Base-by-base conservation (phyloP, 30 jellyfish, hydroid and myxozoan genomes). In the Aurelia aurita complex sp. Pacific region DNA sequence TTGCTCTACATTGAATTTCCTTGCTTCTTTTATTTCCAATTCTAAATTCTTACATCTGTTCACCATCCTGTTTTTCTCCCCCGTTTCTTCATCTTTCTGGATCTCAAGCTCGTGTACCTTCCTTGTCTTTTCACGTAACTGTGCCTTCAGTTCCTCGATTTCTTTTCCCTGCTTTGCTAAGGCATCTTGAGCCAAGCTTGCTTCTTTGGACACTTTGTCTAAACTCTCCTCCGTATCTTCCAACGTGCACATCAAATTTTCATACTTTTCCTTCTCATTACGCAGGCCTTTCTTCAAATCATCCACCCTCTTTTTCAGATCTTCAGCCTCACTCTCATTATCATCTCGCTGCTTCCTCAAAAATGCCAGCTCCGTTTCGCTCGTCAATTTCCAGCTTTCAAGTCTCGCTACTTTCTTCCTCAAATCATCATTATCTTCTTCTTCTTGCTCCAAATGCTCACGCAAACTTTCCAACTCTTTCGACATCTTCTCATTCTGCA, bases 361-460 rank as follows among this genome's bases (percentile, higher is more conserved):
- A 4, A 64, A 15, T 57, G 55, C 88, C 19, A 89, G 52, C 81
- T 95, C 99, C 5, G 60, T 53, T 65, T 79, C 98, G 15, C 70
- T 73, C 66, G 85, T 50, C 55, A 73, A 87, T 32, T 83, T 89
- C 78, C 82, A 80, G 34, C 89, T 64, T 61, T 94, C 96, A 55
- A 81, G 63, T 64, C 96, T 51, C 8, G 91, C 72, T 15, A 76
- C 53, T 35, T 68, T 71, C 66, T 83, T 75, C 35, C 97, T 76
- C 62, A 92, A 74, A 2, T 52, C 82, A 7, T 74, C 91, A 54
- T 92, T 92, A 15, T 92, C 98, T 68, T 87, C 98, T 64, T 86
- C 97, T 73, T 92, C 98, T 81, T 92, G 97, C 46, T 92, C 98
- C 7, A 92, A 60, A 46, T 86, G 81, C 59, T 34, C 90, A 36